Percentiles rank a stretch among this genome's conserved stretches.
Conservation (phyloP, 1,140 invertebrate species). For the Pectinophora gossypiella region DNA sequence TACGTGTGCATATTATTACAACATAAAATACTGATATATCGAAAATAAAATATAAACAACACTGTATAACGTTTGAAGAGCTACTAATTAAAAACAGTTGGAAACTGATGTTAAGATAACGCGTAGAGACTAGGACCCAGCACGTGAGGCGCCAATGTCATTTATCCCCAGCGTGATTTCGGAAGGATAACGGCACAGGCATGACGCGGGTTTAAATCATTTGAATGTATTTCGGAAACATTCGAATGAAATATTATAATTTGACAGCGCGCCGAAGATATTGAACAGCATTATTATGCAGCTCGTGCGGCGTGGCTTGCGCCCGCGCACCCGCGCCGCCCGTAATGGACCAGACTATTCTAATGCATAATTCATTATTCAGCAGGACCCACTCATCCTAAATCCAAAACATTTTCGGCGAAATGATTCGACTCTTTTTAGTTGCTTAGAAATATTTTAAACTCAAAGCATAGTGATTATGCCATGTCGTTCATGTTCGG, state of each 20-base stretch:
- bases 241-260: slow-evolving; percentile 50
- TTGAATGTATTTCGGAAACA: slow-evolving; percentile 49
- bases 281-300: slow-evolving; percentile 61
- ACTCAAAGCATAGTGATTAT: background rate
- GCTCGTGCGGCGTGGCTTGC: slow-evolving; percentile 52
- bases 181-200: background rate
- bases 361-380: slow-evolving; percentile 68
- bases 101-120: background rate
- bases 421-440: background rate
- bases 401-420: slow-evolving; percentile 24
- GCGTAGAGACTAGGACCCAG: background rate
- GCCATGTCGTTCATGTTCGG: too few species aligned
- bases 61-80: too few species aligned
- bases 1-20: too few species aligned
- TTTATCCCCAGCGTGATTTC: background rate
- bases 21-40: too few species aligned
- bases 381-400: slow-evolving; percentile 48
- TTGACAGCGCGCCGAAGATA: slow-evolving; percentile 44
- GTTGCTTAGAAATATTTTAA: background rate
- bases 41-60: too few species aligned
- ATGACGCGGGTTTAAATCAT: slow-evolving; percentile 31
- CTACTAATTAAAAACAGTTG: background rate
- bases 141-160: background rate
- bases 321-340: slow-evolving; percentile 33
- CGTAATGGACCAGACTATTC: slow-evolving; percentile 49